phyloP scores from a whole-genome alignment of 2,797 vertebrate species.

The Euthynnus affinis region DNA sequence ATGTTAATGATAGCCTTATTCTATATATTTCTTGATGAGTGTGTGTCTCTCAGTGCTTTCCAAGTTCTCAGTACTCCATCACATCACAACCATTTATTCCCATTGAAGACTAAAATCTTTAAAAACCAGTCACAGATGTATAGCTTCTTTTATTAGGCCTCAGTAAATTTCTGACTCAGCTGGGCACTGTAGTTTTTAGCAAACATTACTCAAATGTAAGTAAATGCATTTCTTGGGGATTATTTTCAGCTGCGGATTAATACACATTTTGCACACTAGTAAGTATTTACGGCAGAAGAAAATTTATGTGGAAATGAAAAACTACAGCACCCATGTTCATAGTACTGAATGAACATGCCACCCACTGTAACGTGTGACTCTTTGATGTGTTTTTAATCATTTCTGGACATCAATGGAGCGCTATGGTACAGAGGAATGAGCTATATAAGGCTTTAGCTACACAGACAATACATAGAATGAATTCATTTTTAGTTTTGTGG shows the following conservation, averaged over 20 bases:
- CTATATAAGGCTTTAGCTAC: too few relatives aligned
- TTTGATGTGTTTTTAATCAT: too few relatives aligned
- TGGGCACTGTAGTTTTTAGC: neutral
- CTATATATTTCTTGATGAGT: neutral
- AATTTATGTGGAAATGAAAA: neutral
- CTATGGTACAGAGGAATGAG: too few relatives aligned
- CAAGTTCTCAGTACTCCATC: neutral
- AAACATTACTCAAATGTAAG: neutral
- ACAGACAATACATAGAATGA: too few relatives aligned
- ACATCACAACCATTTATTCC: neutral
- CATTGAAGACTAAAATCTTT: neutral
- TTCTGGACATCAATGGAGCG: too few relatives aligned
- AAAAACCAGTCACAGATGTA: neutral
- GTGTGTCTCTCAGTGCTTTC: neutral
- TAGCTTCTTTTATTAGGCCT: neutral
- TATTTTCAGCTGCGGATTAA: neutral
- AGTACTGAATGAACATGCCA: neutral
- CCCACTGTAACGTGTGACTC: too few relatives aligned
- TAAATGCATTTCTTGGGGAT: too few relatives aligned
- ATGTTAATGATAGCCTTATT: neutral
- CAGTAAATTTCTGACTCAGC: neutral
- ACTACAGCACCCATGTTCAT: neutral
- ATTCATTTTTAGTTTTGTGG: too few relatives aligned
- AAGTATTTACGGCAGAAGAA: neutral
- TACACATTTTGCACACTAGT: constrained; percentile 1